Conservation (phyloP, 2,797 vertebrate genomes). For the Psittacula derbiana region DNA sequence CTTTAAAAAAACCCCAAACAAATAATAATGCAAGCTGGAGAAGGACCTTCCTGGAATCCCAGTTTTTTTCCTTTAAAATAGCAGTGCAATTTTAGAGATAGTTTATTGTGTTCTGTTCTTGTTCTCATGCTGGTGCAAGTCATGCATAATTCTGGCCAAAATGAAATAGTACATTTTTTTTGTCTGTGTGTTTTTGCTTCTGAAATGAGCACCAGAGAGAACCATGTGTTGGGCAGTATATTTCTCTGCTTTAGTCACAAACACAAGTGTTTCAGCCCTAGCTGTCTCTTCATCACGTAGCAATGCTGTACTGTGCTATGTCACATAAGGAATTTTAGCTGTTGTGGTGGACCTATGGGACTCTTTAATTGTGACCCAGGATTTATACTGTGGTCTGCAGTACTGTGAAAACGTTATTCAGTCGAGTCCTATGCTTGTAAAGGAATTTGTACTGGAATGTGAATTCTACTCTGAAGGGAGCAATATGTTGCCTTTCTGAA, state of each 20-base stretch:
- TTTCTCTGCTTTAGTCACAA: neutral
- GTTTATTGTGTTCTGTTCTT: neutral
- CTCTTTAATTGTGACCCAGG: neutral
- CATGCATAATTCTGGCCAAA: neutral
- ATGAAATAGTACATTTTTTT: neutral
- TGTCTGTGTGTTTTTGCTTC: neutral
- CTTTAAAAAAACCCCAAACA: rapidly evolving
- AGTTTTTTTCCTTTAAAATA: neutral
- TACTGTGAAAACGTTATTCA: neutral
- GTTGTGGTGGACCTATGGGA: neutral
- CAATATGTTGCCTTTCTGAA: neutral
- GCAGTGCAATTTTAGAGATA: neutral
- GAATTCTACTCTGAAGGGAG: neutral
- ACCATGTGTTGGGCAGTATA: neutral
- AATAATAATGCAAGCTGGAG: neutral
- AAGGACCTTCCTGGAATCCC: neutral
- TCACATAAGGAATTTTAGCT: neutral
- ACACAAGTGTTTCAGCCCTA: neutral
- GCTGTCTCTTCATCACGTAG: neutral
- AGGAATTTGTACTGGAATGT: neutral
- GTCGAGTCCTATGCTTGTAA: neutral
- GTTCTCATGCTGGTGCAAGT: neutral
- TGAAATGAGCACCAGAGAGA: neutral
- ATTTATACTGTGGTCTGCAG: neutral
- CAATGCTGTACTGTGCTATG: rapidly evolving